Base-by-base conservation (phyloP, 2,888 invertebrate species). In the Trichacis sp. region DNA sequence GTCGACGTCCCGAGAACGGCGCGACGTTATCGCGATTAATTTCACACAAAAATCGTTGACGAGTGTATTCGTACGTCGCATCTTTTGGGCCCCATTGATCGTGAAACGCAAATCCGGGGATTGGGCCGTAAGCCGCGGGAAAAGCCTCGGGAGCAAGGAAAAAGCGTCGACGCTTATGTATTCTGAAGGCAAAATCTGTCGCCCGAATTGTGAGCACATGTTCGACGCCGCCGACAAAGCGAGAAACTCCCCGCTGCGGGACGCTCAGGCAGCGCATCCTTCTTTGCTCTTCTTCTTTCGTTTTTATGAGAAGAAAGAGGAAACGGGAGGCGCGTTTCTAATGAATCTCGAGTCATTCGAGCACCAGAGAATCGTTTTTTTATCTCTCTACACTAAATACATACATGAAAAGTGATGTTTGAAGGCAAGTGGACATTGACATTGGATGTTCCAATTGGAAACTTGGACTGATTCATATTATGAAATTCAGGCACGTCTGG, bases 131-230 rank as follows among this genome's bases (percentile, higher is more conserved):
- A 60, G 60, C 62, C 57, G 53, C 47, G 56, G 58, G 53, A 53
- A 53, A 24, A 9, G 49, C 36, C 14, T n/a, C n/a, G 9, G 1
- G 15, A n/a, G 6, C 29, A 9, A 9, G 24, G 24, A 24, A 24
- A 24, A 18, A 49, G 36, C 49, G 14, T 50, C 70, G 69, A 73
- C 72, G 74, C 73, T 70, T n/a, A n/a, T n/a, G 8, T 33, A 64
- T 72, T 73, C 58, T 65, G 67, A 69, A 73, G 78, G 74, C 78
- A 83, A 84, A 24, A 83, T 83, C 83, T 83, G 79, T 78, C 78
- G 75, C 70, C 63, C 67, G 82, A 76, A 83, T 83, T 84, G 83
- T 84, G 76, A 77, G 81, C 83, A 82, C 84, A 83, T 84, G 84
- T 77, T 74, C 77, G 67, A 70, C 68, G 70, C 40, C 63, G 78